These are phyloP conservation scores for Eupithecia exiguata DNA, from an alignment of 2,888 invertebrate genomes.

Conservation along the genomic window DNA sequence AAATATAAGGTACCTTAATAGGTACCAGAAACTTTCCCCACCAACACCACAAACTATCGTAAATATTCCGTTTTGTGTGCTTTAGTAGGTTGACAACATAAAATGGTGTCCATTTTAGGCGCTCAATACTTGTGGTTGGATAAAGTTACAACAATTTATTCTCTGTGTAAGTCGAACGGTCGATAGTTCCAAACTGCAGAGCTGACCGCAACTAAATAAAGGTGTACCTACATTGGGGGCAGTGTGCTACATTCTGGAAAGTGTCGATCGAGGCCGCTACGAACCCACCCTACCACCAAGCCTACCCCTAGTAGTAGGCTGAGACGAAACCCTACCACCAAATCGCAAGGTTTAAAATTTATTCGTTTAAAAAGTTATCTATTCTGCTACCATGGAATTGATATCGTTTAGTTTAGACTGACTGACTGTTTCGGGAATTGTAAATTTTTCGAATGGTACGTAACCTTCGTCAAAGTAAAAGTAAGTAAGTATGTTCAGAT, in stretches of 20 bases:
- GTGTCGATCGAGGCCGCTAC: not conserved
- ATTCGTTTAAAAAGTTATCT: no score
- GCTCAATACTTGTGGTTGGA: constrained; percentile 35
- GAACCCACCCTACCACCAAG: no score
- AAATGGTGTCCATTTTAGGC: not conserved
- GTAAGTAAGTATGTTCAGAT: no score
- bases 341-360: no score
- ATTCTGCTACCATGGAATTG: no score
- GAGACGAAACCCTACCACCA: no score
- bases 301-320: no score
- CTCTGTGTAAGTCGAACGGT: constrained; percentile 31
- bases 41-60: not conserved
- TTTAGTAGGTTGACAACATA: not conserved
- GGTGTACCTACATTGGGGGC: constrained; percentile 4
- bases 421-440: no score
- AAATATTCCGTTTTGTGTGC: not conserved
- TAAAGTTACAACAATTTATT: constrained; percentile 42
- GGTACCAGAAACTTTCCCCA: not conserved
- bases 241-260: not conserved
- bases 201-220: constrained; percentile 42
- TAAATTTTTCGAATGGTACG: no score
- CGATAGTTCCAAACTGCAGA: constrained; percentile 48
- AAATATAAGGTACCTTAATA: not conserved
- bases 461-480: no score
- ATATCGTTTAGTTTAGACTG: no score